phyloP scores from a whole-genome alignment of 1,140 invertebrate genomes.

The Laupala kohalensis region DNA sequence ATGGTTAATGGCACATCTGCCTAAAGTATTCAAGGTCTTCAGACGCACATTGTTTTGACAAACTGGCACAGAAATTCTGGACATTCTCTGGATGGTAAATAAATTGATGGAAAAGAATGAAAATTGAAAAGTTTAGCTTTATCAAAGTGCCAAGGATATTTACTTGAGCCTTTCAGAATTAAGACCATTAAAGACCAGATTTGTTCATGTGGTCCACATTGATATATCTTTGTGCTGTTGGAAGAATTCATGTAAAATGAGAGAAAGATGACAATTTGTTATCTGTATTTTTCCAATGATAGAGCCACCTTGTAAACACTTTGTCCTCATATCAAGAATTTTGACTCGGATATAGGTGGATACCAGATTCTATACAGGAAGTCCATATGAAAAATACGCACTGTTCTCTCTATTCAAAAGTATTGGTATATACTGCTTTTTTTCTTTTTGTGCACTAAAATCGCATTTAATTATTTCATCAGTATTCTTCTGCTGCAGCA shows the following conservation, averaged over 20 bases:
- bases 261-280: background rate
- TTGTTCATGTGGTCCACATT: background rate
- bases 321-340: background rate
- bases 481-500: background rate
- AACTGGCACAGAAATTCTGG: conserved; percentile 6
- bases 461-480: background rate
- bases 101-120: conserved; percentile 3
- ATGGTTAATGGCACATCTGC: conserved; percentile 45
- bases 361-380: background rate
- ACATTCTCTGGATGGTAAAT: background rate
- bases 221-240: background rate
- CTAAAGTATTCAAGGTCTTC: conserved; percentile 21
- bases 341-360: background rate
- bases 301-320: background rate
- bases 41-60: conserved; percentile 7
- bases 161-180: background rate
- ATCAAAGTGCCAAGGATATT: conserved; percentile 5
- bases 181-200: background rate
- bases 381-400: background rate
- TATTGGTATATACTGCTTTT: background rate
- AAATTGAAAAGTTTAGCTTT: conserved; percentile 1
- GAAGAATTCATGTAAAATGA: background rate
- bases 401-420: background rate
- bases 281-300: background rate
- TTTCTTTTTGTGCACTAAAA: background rate